Evolutionary conservation across 2,888 invertebrate species (phyloP).

Genomic region (Dyspetes luteomarginatus): DNA sequence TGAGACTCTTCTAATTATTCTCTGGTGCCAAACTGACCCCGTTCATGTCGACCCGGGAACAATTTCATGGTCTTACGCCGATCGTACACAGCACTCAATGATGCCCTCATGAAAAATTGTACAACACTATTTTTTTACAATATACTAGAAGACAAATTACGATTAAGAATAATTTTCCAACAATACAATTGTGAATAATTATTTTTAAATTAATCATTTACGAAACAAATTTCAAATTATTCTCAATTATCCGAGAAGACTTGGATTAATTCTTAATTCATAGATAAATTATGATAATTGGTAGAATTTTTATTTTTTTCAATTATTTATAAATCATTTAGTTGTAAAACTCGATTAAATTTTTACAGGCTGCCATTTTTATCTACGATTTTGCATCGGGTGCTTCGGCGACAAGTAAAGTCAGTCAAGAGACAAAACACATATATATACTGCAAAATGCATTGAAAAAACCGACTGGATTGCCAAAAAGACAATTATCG

Average conservation of each 20-base stretch:
- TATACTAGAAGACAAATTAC: no score
- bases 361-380: slow-evolving; percentile 78
- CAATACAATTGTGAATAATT: no score
- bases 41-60: neutral
- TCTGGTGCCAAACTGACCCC: slow-evolving; percentile 4
- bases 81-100: neutral
- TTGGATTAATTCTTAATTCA: no score
- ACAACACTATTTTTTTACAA: no score
- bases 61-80: slow-evolving; percentile 47
- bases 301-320: no score
- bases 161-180: no score
- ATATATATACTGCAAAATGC: slow-evolving; percentile 80
- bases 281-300: no score
- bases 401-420: slow-evolving; percentile 76
- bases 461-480: slow-evolving; percentile 72
- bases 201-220: no score
- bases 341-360: slow-evolving; percentile 14
- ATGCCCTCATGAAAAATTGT: no score
- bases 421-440: slow-evolving; percentile 80
- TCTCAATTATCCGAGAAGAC: no score
- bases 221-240: no score
- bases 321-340: no score
- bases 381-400: slow-evolving; percentile 81
- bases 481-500: slow-evolving; percentile 65
- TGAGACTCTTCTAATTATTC: slow-evolving; percentile 53